phyloP scores from a whole-genome alignment of 2,888 invertebrate species.

The Scaptomyza tumidula region DNA sequence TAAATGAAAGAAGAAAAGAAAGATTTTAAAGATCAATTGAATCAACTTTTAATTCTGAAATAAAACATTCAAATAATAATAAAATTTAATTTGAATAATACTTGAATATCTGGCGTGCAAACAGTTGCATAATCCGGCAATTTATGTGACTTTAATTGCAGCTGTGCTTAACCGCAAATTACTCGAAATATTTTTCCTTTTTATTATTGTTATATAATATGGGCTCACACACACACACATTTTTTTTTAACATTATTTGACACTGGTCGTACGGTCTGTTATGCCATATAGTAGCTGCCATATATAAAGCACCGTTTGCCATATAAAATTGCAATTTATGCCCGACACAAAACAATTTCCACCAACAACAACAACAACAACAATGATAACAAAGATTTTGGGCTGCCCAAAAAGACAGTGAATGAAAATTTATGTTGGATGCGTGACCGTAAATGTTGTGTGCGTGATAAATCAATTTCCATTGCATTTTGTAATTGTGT shows the following conservation, averaged over 20 bases:
- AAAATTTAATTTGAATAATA: slow-evolving; percentile 13
- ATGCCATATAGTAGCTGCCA: slow-evolving; percentile 22
- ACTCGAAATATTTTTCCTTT: slow-evolving; percentile 36
- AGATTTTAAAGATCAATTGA: no score
- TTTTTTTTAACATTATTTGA: neutral
- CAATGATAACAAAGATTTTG: slow-evolving; percentile 38
- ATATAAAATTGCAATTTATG: slow-evolving; percentile 69
- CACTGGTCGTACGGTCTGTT: neutral
- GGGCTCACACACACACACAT: neutral
- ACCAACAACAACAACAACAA: slow-evolving; percentile 42
- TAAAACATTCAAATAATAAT: neutral
- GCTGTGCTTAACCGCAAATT: slow-evolving; percentile 41
- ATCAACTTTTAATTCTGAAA: neutral
- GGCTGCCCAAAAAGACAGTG: slow-evolving; percentile 68
- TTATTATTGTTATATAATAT: slow-evolving; percentile 48
- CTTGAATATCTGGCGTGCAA: slow-evolving; percentile 3
- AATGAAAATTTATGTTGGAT: slow-evolving; percentile 76
- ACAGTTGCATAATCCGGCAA: slow-evolving; percentile 5
- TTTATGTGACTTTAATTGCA: slow-evolving; percentile 40
- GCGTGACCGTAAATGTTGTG: slow-evolving; percentile 76
- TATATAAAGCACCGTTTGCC: slow-evolving; percentile 26
- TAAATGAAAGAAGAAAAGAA: no score
- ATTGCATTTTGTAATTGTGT: slow-evolving; percentile 78
- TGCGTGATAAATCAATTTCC: slow-evolving; percentile 78
- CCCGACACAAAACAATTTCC: slow-evolving; percentile 64